Evolutionary conservation across 2,113 vertebrate species (phyloP).

Genomic region (Hippolais icterina): DNA sequence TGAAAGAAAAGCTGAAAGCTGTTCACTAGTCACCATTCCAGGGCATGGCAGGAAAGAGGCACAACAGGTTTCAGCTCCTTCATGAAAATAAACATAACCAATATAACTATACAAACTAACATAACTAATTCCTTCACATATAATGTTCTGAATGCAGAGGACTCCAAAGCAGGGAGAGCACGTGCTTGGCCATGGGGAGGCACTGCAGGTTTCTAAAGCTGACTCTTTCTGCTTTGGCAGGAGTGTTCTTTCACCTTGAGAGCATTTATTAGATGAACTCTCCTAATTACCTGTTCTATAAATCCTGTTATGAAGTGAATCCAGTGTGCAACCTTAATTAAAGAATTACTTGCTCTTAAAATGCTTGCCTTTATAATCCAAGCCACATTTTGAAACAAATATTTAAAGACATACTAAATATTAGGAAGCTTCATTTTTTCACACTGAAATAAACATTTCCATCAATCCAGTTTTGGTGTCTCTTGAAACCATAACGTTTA

Average conservation of each 20-base stretch:
- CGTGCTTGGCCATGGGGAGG: not conserved
- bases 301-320: not conserved
- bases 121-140: not conserved
- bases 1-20: not conserved
- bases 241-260: not conserved
- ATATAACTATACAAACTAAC: not conserved
- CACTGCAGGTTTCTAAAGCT: not conserved
- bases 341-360: not conserved
- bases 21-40: not conserved
- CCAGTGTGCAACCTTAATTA: not conserved
- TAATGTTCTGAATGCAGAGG: not conserved
- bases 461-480: not conserved
- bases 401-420: not conserved
- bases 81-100: not conserved
- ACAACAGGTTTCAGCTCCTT: fast-evolving
- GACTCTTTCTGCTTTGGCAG: not conserved
- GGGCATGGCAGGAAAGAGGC: not conserved
- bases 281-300: not conserved
- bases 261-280: not conserved
- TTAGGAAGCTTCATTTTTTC: not conserved
- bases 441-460: not conserved
- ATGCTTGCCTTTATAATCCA: not conserved
- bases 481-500: not conserved
- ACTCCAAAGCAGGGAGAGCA: not conserved
- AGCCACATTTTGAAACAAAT: not conserved